These are phyloP conservation scores for Drosophila monieri DNA, from an alignment of 2,888 invertebrate species.

Conservation along the genomic window DNA sequence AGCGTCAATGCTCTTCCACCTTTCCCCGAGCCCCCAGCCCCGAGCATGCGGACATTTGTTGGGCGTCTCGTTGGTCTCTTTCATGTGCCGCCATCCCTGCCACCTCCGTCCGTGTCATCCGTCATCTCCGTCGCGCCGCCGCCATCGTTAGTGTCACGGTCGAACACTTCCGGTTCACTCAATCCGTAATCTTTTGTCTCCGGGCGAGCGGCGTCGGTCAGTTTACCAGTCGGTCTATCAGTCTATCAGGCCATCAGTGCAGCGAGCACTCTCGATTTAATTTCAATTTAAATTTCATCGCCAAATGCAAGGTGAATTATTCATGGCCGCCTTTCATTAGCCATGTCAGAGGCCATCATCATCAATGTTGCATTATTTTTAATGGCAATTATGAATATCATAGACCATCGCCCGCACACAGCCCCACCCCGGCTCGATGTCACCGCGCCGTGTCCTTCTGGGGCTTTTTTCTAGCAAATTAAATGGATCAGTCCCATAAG, in stretches of 20 bases:
- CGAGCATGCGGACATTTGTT: too few relatives aligned
- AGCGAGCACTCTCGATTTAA: conserved; percentile 58
- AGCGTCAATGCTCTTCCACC: conserved; percentile 38
- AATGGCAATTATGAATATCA: conserved; percentile 51
- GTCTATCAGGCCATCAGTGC: background rate
- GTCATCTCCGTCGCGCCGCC: conserved; percentile 17
- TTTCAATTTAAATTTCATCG: conserved; percentile 64
- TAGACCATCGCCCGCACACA: conserved; percentile 4
- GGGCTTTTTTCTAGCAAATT: conserved; percentile 36
- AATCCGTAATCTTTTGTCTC: conserved; percentile 24
- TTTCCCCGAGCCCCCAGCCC: conserved; percentile 2
- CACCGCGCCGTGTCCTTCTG: background rate
- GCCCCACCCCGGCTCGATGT: background rate
- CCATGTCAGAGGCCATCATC: conserved; percentile 31
- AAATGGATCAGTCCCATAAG: conserved; percentile 40
- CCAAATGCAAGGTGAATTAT: conserved; percentile 42
- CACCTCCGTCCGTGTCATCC: conserved; percentile 34
- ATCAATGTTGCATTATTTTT: conserved; percentile 40
- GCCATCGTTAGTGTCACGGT: conserved; percentile 33
- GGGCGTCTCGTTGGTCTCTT: conserved; percentile 20
- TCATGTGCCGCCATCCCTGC: conserved; percentile 24
- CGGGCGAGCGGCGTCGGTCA: conserved; percentile 17
- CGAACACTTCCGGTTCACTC: conserved; percentile 71
- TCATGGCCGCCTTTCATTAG: conserved; percentile 40
- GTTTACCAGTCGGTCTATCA: conserved; percentile 42